Evolutionary conservation across 2,888 invertebrate genomes (phyloP).

Genomic region (Aspidiotus destructor): DNA sequence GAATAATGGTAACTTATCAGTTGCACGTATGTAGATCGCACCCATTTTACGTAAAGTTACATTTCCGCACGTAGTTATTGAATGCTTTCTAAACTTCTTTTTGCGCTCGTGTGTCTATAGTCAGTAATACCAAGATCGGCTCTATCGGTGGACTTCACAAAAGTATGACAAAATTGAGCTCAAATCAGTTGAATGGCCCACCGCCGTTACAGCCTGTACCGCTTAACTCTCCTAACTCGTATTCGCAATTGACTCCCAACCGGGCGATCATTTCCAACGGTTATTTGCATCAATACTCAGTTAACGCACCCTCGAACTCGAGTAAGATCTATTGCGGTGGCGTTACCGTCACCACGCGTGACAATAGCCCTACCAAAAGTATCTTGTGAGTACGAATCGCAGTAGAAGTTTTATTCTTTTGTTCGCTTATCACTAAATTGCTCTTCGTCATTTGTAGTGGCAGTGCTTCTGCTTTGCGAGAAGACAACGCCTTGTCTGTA

Average conservation of each 20-base stretch:
- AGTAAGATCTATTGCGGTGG: slow-evolving; percentile 43
- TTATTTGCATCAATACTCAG: slow-evolving; percentile 35
- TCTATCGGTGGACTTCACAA: slow-evolving; percentile 70
- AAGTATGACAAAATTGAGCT: slow-evolving; percentile 70
- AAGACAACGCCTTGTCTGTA: slow-evolving; percentile 12
- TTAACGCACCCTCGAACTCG: slow-evolving; percentile 34
- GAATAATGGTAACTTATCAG: slow-evolving; percentile 47
- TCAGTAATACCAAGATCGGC: slow-evolving; percentile 43
- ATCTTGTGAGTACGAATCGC: slow-evolving; percentile 28
- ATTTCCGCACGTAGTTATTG: neutral
- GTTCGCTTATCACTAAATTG: neutral
- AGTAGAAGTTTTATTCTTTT: neutral
- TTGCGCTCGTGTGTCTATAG: slow-evolving; percentile 30
- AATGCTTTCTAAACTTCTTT: neutral
- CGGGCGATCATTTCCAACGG: slow-evolving; percentile 19
- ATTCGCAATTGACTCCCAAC: slow-evolving; percentile 14
- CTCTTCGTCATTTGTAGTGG: slow-evolving; percentile 19
- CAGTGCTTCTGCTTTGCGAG: slow-evolving; percentile 29
- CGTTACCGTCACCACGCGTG: slow-evolving; percentile 53
- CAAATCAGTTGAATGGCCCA: slow-evolving; percentile 62
- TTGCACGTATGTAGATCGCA: slow-evolving; percentile 1
- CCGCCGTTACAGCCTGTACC: slow-evolving; percentile 36
- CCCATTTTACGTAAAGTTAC: neutral
- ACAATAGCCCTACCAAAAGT: slow-evolving; percentile 30
- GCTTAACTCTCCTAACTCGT: neutral